A percentile compares a stretch with the other conserved stretches of the same genome.
Conservation (phyloP, 1,140 invertebrate species). For the Leptinotarsa defecta region DNA sequence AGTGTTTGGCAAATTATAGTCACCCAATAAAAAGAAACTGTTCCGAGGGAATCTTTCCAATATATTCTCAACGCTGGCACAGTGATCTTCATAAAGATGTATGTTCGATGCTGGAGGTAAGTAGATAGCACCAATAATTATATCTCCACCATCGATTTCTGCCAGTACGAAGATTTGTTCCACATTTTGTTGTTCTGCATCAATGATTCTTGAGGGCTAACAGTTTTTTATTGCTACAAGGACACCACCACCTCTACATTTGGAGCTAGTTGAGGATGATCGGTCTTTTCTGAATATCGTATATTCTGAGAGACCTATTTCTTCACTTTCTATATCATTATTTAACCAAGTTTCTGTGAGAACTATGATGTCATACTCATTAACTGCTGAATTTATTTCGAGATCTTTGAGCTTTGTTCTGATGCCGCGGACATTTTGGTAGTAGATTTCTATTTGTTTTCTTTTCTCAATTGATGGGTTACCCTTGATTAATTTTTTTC, state of each 20-base stretch:
- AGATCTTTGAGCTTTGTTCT: no score
- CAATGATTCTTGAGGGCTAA: background rate
- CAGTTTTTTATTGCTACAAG: background rate
- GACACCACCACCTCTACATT: constrained; percentile 8
- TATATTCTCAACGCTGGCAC: background rate
- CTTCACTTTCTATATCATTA: background rate
- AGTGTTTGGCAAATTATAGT: constrained; percentile 4
- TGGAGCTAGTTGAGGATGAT: background rate
- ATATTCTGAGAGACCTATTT: background rate
- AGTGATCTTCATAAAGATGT: constrained; percentile 1
- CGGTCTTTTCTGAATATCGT: background rate
- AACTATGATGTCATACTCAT: no score
- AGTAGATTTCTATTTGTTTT: no score
- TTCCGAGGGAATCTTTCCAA: constrained; percentile 5
- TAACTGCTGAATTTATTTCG: no score
- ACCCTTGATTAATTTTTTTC: no score
- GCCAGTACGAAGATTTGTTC: background rate
- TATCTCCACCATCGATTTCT: background rate
- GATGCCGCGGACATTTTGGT: no score
- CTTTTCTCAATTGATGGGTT: no score
- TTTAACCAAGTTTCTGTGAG: no score
- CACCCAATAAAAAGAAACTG: background rate
- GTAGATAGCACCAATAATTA: constrained; percentile 7
- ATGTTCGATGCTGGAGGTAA: background rate
- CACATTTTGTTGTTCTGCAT: background rate